Evolutionary conservation across 2,888 invertebrate genomes (phyloP).

Genomic region (Napeogenes sylphis): DNA sequence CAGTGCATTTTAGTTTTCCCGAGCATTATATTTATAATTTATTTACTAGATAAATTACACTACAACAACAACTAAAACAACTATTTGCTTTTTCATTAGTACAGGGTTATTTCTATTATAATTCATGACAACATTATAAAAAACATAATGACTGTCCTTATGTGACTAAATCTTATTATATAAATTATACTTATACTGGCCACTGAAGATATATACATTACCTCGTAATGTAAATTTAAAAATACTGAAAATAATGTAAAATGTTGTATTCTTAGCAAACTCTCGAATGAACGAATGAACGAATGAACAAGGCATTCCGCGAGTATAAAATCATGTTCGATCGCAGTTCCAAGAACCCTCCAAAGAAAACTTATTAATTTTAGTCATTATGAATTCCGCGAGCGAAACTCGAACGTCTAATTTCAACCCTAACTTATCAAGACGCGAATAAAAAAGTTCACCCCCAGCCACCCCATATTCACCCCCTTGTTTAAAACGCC

Average conservation of each 20-base stretch:
- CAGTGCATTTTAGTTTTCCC: too few relatives aligned
- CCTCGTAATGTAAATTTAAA: conserved; percentile 5
- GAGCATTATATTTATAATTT: too few relatives aligned
- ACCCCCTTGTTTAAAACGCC: conserved; percentile 79
- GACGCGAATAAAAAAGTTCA: conserved; percentile 78
- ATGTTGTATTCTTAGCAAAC: conserved; percentile 8
- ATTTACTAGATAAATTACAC: too few relatives aligned
- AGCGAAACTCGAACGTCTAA: conserved; percentile 78
- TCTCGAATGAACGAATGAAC: not conserved
- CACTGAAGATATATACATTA: too few relatives aligned
- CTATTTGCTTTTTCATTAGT: too few relatives aligned
- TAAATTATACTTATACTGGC: too few relatives aligned
- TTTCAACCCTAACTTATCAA: conserved; percentile 80
- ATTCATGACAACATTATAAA: too few relatives aligned
- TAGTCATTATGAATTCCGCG: conserved; percentile 78
- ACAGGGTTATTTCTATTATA: too few relatives aligned
- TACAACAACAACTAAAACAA: too few relatives aligned
- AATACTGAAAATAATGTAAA: not conserved
- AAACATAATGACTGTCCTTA: too few relatives aligned
- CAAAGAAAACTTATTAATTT: conserved; percentile 78
- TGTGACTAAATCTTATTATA: too few relatives aligned
- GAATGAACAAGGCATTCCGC: conserved; percentile 17
- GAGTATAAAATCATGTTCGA: conserved; percentile 38
- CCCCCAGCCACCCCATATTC: conserved; percentile 71
- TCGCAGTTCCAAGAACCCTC: conserved; percentile 55